These are phyloP conservation scores for Smutsia gigantea DNA, from an alignment of 2,797 vertebrate genomes.

Conservation along the genomic window DNA sequence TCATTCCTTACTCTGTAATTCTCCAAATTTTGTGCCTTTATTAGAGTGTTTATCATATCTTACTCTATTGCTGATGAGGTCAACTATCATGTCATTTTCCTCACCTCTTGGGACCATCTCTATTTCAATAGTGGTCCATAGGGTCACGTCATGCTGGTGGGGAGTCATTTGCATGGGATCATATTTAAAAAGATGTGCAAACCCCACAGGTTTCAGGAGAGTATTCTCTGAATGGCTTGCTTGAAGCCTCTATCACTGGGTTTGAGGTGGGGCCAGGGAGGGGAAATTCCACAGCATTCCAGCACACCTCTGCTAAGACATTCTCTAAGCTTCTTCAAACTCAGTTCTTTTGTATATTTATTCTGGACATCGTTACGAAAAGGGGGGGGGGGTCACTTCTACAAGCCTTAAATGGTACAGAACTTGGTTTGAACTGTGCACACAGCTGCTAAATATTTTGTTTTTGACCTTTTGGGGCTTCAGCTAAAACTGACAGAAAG, in stretches of 20 bases:
- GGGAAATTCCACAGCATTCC: background rate
- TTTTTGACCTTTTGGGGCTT: background rate
- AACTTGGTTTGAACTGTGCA: background rate
- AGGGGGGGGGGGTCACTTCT: background rate
- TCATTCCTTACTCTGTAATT: background rate
- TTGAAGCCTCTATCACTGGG: background rate
- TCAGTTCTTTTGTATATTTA: background rate
- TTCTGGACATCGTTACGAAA: background rate
- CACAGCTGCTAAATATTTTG: background rate
- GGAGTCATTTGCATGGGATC: background rate
- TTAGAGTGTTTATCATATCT: background rate
- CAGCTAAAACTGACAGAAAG: background rate
- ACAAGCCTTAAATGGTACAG: background rate
- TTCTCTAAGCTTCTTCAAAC: background rate
- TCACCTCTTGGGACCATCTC: background rate
- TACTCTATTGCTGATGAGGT: background rate
- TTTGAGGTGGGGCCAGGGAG: no score
- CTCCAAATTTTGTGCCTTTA: background rate
- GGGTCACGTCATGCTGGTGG: background rate
- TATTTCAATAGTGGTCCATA: background rate
- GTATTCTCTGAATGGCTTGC: background rate
- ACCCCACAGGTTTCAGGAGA: background rate
- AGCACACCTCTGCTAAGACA: background rate
- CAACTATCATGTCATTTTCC: background rate
- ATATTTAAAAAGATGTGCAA: background rate